Evolutionary conservation across 1,140 invertebrate genomes (phyloP), one percentile per base, ranked within the genome.

Genomic region (Procambarus virginalis): DNA sequence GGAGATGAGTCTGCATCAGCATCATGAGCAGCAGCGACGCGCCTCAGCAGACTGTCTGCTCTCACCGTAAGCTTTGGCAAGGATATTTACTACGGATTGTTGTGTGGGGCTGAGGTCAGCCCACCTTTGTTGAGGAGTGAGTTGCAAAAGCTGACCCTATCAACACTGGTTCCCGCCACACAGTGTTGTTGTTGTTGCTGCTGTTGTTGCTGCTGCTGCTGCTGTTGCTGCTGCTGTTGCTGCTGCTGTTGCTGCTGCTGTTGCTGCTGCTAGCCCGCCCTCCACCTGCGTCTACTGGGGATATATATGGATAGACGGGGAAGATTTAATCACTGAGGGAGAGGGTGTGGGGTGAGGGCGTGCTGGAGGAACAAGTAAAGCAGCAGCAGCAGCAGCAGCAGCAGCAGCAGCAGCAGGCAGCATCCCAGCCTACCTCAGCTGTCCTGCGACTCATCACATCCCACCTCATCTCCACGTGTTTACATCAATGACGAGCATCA

Each of bases 51-150:
- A 55, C 12, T 55, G 12, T 9, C 73, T 60, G 84, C 22, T 17
- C 49, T 17, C 3, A 60, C 58, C 55, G 80, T 9, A 4, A 48
- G 10, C 46, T 34, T 34, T 46, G 45, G 6, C 14, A 34, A 20
- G 76, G 64, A 70, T 68, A 70, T 49, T 86, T 55, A 75, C 55
- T 34, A 49, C 51, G 55, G 77, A 68, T 22, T 80, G 76, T 68
- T 76, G 51, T 78, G 34, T 34, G 46, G 79, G 68, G 60, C 55
- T 55, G 20, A 73, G 64, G 64, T 80, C 86, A 79, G 58, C 9
- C 77, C 60, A 87, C 86, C 79, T 88, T 88, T 88, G 86, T 88
- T 75, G 78, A 48, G 86, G 86, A 8, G 75, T 88, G 86, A 88
- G 86, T 88, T 88, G 86, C 86, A 88, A 10, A 88, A 88, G 78